phyloP scores from a whole-genome alignment of 2,888 invertebrate species.

The Gisinianus flammeolus region DNA sequence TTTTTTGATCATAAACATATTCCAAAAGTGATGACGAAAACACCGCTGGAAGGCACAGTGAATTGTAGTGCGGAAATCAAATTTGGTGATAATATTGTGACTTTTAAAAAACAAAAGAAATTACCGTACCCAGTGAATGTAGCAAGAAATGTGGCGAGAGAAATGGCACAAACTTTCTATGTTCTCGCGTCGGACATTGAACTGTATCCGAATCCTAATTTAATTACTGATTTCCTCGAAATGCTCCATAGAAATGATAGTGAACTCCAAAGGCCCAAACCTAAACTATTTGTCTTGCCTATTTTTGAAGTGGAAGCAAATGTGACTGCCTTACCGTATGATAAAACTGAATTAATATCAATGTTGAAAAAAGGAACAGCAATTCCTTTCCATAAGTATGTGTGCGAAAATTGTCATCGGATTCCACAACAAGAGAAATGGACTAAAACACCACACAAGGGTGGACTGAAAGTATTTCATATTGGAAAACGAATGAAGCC shows the following conservation, averaged over 20 bases:
- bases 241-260: slow-evolving; percentile 75
- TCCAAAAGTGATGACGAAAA: slow-evolving; percentile 64
- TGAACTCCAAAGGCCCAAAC: slow-evolving; percentile 61
- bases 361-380: slow-evolving; percentile 80
- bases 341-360: slow-evolving; percentile 71
- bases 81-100: slow-evolving; percentile 69
- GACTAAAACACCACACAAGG: slow-evolving; percentile 67
- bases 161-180: slow-evolving; percentile 80
- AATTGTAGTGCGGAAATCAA: slow-evolving; percentile 65
- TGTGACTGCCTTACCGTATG: slow-evolving; percentile 67
- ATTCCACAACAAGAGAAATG: slow-evolving; percentile 80
- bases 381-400: slow-evolving; percentile 88
- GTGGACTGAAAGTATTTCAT: slow-evolving; percentile 77
- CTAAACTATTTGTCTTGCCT: slow-evolving; percentile 83
- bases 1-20: slow-evolving; percentile 88
- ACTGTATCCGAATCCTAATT: slow-evolving; percentile 83
- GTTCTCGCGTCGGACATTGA: slow-evolving; percentile 88
- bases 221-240: slow-evolving; percentile 80
- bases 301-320: slow-evolving; percentile 84
- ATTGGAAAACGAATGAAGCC: slow-evolving; percentile 82
- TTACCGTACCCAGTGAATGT: slow-evolving; percentile 89
- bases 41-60: slow-evolving; percentile 35
- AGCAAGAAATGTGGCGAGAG: slow-evolving; percentile 84
- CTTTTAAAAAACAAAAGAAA: slow-evolving; percentile 75
- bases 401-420: slow-evolving; percentile 87